Percentiles rank a stretch among this genome's conserved stretches.
These are phyloP conservation scores for Aptenodytes patagonicus DNA, from an alignment of 2,113 vertebrate genomes.

Conservation along the genomic window DNA sequence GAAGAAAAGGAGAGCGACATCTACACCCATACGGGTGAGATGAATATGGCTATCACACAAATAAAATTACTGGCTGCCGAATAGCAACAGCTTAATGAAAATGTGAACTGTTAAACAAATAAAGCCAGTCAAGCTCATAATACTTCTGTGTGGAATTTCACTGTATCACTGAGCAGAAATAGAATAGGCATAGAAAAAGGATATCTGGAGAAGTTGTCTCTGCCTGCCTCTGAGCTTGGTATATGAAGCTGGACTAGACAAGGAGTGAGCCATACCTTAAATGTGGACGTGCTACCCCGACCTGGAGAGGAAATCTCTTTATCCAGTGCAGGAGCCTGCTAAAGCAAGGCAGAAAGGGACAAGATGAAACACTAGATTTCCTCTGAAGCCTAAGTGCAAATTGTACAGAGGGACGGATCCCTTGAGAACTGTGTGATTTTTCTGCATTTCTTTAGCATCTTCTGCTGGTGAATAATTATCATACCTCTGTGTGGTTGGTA, in stretches of 20 bases:
- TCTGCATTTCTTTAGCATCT: background rate
- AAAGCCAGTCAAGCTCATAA: conserved; percentile 63
- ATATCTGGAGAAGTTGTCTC: background rate
- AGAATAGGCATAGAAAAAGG: conserved; percentile 7
- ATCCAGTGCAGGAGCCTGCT: background rate
- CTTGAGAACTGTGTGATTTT: background rate
- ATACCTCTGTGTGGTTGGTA: background rate
- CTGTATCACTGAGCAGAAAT: conserved; percentile 48
- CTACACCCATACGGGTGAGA: background rate
- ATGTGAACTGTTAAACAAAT: conserved; percentile 71
- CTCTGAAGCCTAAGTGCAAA: background rate
- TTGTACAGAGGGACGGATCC: background rate
- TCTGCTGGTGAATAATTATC: background rate
- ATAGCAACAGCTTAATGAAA: conserved; percentile 70
- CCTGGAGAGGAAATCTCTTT: background rate
- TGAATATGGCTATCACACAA: conserved; percentile 59
- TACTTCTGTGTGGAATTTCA: conserved; percentile 52
- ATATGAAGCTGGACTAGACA: background rate
- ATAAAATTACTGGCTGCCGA: conserved; percentile 64
- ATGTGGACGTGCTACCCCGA: background rate
- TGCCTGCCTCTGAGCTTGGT: background rate
- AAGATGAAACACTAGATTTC: background rate
- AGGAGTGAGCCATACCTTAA: background rate
- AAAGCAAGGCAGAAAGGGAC: background rate
- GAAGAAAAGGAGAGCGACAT: background rate